Conservation (phyloP, 2,797 vertebrate species). For the Echiichthys vipera region DNA sequence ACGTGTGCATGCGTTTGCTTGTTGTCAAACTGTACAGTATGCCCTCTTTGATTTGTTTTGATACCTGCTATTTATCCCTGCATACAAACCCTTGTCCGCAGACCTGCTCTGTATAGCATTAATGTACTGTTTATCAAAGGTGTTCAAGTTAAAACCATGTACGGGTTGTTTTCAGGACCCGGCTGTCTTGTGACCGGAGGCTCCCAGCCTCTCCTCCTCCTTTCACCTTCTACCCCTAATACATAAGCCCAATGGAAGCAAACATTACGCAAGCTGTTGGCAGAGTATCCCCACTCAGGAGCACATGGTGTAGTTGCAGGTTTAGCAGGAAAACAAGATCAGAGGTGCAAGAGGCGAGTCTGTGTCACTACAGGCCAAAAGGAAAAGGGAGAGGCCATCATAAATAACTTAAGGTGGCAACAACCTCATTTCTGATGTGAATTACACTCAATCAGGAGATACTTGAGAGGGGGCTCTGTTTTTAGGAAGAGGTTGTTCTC, state of each 20-base stretch:
- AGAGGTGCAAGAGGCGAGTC: conserved; percentile 52
- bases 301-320: conserved; percentile 78
- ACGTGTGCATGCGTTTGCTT: background rate
- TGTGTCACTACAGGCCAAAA: conserved; percentile 73
- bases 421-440: conserved; percentile 35
- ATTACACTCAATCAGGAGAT: conserved; percentile 37
- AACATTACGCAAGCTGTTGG: conserved; percentile 81
- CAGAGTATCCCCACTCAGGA: conserved; percentile 43
- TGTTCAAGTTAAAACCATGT: conserved; percentile 62
- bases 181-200: conserved; percentile 78
- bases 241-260: conserved; percentile 70
- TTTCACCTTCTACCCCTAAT: conserved; percentile 70
- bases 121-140: conserved; percentile 59
- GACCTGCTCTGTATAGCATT: conserved; percentile 4
- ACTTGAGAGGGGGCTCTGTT: background rate
- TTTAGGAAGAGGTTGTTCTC: conserved; percentile 16
- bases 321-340: conserved; percentile 81
- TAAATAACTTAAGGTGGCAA: conserved; percentile 59
- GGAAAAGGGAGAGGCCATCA: conserved; percentile 41
- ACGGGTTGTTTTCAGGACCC: conserved; percentile 69
- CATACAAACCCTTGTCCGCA: conserved; percentile 10
- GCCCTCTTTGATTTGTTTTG: background rate
- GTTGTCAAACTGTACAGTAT: background rate
- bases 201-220: conserved; percentile 53
- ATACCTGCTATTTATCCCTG: background rate